Evolutionary conservation across 2,888 invertebrate species (phyloP), one percentile per base, ranked within the genome.

Genomic region (Electrophaes corylata): DNA sequence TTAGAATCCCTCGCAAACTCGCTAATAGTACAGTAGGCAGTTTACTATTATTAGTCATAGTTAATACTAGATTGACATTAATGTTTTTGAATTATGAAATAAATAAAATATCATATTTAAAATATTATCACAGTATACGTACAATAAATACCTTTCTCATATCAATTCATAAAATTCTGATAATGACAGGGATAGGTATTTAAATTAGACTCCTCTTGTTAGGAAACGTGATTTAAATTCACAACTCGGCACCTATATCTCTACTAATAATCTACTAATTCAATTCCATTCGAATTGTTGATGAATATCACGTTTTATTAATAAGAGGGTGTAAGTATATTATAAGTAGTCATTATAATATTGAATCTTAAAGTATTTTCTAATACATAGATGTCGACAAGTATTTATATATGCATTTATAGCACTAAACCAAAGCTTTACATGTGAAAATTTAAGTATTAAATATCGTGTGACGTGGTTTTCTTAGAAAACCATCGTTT

Each of bases 391-490:
- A 53, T 53, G 53, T 58, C 31, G 12, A 45, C 41, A 60, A 56
- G 47, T 56, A 53, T 53, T 60, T 60, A 48, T 39, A 33, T 53
- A 53, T 51, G 55, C 47, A 57, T 54, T 52, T 51, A 52, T 55
- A 55, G 47, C 50, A 40, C 39, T 59, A 55, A 55, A 58, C 62
- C 55, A 59, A 59, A 62, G 55, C 54, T 58, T 54, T 60, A 62
- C 50, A 40, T 60, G 55, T 60, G 16, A 56, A 55, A 55, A 55
- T 49, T 59, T 20, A 39, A 54, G 39, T 60, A 50, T 50, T 52
- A 54, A 49, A 49, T 59, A 54, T 46, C 14, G 29, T 54, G 45
- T 45, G 23, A 29, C 23, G 29, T 51, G 51, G 39, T 51, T n/a
- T 63, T 62, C 57, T 55, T 60, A 62, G 58, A 61, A 56, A 8